Evolutionary conservation across 2,113 vertebrate genomes (phyloP).

Genomic region (Charina bottae): DNA sequence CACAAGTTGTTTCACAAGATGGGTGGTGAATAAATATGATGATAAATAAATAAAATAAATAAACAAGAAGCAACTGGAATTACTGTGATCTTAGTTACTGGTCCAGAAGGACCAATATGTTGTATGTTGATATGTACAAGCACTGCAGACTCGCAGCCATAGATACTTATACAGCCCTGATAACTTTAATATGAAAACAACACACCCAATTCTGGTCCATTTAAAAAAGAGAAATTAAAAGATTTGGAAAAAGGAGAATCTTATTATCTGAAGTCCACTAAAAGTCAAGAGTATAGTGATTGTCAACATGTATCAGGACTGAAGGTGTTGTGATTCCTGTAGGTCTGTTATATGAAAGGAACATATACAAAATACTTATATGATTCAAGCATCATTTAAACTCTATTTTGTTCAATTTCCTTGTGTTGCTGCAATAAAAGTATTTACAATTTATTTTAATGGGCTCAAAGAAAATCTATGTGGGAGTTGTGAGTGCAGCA

Average conservation of each 20-base stretch:
- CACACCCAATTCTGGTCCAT: not conserved
- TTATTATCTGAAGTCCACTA: not conserved
- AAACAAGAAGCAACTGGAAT: not conserved
- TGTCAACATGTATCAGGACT: not conserved
- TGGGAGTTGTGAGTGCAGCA: too few relatives aligned
- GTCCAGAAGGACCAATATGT: not conserved
- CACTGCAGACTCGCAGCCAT: not conserved
- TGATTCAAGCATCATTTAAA: not conserved
- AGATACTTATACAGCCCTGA: not conserved
- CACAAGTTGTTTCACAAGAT: too few relatives aligned
- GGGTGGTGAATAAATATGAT: too few relatives aligned
- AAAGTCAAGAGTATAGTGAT: not conserved
- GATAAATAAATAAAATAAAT: too few relatives aligned
- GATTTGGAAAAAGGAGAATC: not conserved
- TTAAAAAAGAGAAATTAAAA: not conserved
- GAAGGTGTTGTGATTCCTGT: not conserved
- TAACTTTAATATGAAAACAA: not conserved
- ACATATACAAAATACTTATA: not conserved
- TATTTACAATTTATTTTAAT: too few relatives aligned
- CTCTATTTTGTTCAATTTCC: not conserved
- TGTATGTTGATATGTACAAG: not conserved
- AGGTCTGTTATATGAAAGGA: not conserved
- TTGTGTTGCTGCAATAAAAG: too few relatives aligned
- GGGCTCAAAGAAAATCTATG: too few relatives aligned
- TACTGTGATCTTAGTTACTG: not conserved